A percentile compares a stretch with the other conserved stretches of the same genome.
These are phyloP conservation scores for Aythya fuligula DNA, from an alignment of 2,797 vertebrate genomes.

Conservation along the genomic window DNA sequence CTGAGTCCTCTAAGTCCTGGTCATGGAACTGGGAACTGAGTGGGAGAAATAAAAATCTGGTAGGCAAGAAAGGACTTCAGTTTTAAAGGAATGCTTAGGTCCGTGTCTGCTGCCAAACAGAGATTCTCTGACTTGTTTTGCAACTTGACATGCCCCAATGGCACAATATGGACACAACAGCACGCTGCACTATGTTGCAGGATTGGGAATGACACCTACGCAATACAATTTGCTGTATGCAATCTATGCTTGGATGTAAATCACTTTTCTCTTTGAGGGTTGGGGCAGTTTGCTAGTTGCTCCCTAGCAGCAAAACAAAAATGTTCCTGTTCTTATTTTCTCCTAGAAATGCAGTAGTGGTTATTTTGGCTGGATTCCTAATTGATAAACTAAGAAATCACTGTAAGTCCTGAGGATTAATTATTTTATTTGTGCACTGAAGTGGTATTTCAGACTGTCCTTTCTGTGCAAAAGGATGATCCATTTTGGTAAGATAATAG, in stretches of 20 bases:
- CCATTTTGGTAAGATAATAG: not conserved
- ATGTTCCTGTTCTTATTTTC: not conserved
- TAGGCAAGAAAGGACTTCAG: not conserved
- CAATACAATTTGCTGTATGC: conserved; percentile 87
- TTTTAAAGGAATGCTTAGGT: not conserved
- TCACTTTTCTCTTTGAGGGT: not conserved
- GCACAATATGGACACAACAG: conserved; percentile 62
- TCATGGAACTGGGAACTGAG: not conserved
- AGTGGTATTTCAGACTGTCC: not conserved
- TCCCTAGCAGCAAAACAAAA: not conserved
- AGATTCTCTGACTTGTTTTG: not conserved
- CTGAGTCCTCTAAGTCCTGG: not conserved
- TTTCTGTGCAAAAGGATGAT: not conserved
- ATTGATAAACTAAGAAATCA: conserved; percentile 88
- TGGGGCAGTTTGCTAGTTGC: not conserved
- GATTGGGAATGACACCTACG: conserved; percentile 86
- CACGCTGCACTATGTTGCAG: conserved; percentile 78
- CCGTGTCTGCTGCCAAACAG: not conserved
- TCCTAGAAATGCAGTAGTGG: conserved; percentile 84
- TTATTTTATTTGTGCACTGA: not conserved
- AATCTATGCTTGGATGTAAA: conserved; percentile 85
- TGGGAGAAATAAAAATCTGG: not conserved
- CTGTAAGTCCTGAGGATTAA: conserved; percentile 74
- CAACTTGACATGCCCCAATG: conserved; percentile 84
- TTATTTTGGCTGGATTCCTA: conserved; percentile 86